Evolutionary conservation across 2,888 invertebrate genomes (phyloP).

Genomic region (Aleiodes leptofemur): DNA sequence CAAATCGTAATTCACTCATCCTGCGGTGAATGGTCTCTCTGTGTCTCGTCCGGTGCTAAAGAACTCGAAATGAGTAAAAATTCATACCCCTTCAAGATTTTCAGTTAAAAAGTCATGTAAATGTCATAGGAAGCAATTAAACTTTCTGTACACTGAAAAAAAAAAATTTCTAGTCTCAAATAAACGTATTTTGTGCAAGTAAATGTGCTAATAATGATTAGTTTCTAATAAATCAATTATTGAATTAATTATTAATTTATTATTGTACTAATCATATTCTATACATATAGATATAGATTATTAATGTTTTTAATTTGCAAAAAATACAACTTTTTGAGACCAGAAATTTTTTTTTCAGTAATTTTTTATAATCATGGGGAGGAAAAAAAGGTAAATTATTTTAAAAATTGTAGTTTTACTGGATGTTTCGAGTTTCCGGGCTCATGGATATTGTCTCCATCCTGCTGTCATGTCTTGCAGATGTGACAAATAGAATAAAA

Average conservation of each 20-base stretch:
- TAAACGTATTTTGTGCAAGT: no score
- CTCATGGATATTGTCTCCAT: constrained; percentile 1
- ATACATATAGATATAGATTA: no score
- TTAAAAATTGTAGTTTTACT: background rate
- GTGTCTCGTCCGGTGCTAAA: no score
- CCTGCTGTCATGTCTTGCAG: constrained; percentile 26
- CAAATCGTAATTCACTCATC: constrained; percentile 20
- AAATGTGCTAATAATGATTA: no score
- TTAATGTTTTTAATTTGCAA: no score
- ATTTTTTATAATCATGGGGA: no score
- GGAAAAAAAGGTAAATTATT: background rate
- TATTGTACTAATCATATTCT: no score
- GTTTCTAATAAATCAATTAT: no score
- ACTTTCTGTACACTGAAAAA: background rate
- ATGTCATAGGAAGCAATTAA: background rate
- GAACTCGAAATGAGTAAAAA: background rate
- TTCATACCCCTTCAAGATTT: background rate
- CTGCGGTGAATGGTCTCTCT: constrained; percentile 22
- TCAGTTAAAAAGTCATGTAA: background rate
- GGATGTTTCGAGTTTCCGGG: constrained; percentile 14
- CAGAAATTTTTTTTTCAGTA: no score
- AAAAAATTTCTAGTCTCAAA: no score
- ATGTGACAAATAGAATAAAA: constrained; percentile 24
- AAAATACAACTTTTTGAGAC: no score
- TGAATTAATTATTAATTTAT: no score